phyloP scores from a whole-genome alignment of 2,797 vertebrate species.

The Pelodytes ibericus region DNA sequence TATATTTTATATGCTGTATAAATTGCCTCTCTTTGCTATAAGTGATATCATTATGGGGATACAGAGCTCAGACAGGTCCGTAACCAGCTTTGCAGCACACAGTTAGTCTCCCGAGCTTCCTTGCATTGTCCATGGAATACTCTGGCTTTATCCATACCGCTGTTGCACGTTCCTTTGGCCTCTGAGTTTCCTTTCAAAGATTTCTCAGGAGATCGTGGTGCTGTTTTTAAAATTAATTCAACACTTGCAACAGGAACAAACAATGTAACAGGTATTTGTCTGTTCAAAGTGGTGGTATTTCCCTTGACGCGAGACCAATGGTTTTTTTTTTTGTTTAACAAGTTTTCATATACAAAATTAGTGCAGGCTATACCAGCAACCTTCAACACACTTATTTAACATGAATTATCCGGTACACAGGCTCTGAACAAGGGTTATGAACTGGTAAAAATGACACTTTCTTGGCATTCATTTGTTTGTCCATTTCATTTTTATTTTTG shows the following conservation, averaged over 20 bases:
- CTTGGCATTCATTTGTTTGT: too few species aligned
- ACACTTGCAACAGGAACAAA: constrained; percentile 57
- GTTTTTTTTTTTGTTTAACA: constrained; percentile 63
- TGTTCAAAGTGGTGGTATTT: constrained; percentile 54
- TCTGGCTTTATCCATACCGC: constrained; percentile 65
- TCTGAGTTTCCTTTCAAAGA: constrained; percentile 76
- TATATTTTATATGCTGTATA: too few species aligned
- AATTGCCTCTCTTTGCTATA: too few species aligned
- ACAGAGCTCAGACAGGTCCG: constrained; percentile 33
- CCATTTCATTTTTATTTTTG: too few species aligned
- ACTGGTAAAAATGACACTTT: too few species aligned
- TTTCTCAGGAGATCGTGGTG: constrained; percentile 65
- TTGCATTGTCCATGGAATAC: constrained; percentile 80
- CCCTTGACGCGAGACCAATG: constrained; percentile 55
- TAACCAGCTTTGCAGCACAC: constrained; percentile 64
- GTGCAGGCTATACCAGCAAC: constrained; percentile 54
- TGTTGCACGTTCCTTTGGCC: constrained; percentile 82
- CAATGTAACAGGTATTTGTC: constrained; percentile 53
- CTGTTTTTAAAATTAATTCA: constrained; percentile 73
- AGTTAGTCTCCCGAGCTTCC: constrained; percentile 83
- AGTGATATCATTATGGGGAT: too few species aligned
- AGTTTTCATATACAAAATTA: constrained; percentile 59
- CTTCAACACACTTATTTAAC: constrained; percentile 51
- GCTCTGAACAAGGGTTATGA: too few species aligned
- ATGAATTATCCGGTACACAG: too few species aligned